Conservation (phyloP, 2,113 vertebrate species). For the Myotis lucifugus region DNA sequence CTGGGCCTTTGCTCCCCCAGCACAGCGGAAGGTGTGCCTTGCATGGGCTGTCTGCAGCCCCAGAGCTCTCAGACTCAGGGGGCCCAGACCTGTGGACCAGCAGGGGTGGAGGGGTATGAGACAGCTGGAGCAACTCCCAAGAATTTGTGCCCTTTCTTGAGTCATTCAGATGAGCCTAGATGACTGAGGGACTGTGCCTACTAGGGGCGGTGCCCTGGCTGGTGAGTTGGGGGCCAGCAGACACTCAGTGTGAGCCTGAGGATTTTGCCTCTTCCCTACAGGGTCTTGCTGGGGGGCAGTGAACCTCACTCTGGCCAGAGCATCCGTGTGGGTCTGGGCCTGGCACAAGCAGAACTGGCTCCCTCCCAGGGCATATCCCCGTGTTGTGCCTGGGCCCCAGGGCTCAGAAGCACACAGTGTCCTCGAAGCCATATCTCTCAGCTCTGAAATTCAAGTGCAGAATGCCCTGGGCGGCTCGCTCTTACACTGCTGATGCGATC, state of each 20-base stretch:
- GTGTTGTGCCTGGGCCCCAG: rapidly evolving
- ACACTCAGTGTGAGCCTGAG: not conserved
- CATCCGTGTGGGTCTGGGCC: not conserved
- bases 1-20: not conserved
- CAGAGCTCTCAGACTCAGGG: not conserved
- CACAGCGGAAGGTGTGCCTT: rapidly evolving
- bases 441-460: not conserved
- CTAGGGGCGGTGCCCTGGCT: not conserved
- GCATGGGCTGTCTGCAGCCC: no score
- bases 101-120: no score
- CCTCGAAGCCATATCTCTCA: not conserved
- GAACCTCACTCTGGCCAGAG: not conserved
- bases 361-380: not conserved
- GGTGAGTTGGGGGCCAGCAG: not conserved
- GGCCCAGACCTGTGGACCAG: not conserved
- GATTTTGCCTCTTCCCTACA: not conserved
- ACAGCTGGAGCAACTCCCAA: not conserved
- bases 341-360: not conserved
- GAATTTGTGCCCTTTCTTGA: not conserved
- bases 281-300: not conserved
- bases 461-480: not conserved
- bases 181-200: not conserved
- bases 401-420: not conserved
- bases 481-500: not conserved
- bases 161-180: not conserved